Evolutionary conservation across 1,140 invertebrate species (phyloP).

Genomic region (Drosophila tropicalis): DNA sequence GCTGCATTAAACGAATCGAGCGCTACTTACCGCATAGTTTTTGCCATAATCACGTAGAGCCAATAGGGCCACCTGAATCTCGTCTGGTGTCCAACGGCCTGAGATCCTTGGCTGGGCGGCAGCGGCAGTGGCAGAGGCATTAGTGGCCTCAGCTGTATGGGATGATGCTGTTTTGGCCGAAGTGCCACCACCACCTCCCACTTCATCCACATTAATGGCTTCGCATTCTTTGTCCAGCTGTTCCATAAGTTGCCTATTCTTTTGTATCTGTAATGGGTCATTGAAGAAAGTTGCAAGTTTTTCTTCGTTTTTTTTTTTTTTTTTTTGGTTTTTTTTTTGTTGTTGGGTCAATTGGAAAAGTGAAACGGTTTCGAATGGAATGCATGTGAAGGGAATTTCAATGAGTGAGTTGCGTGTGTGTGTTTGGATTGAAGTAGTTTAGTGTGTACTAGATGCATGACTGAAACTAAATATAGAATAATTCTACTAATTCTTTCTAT

Average conservation of each 20-base stretch:
- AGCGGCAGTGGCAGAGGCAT: conserved; percentile 85
- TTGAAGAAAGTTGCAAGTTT: conserved; percentile 26
- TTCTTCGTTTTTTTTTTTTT: not conserved
- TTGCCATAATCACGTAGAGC: conserved; percentile 97
- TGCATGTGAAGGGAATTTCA: conserved; percentile 38
- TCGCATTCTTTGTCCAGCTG: conserved; percentile 88
- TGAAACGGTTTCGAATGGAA: conserved; percentile 8
- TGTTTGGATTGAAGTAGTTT: not conserved
- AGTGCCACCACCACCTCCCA: not conserved
- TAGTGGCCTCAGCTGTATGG: conserved; percentile 87
- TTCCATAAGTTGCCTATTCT: conserved; percentile 95
- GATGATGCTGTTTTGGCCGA: conserved; percentile 21
- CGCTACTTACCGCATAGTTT: conserved; percentile 89
- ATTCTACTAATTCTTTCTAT: not conserved
- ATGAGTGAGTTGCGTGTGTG: conserved; percentile 25
- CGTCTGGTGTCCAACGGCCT: conserved; percentile 96
- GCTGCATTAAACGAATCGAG: not conserved
- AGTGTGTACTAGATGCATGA: not conserved
- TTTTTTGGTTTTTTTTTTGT: not conserved
- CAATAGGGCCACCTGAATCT: conserved; percentile 94
- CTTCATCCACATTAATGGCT: conserved; percentile 38
- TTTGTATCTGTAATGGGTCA: conserved; percentile 90
- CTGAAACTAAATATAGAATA: conserved; percentile 1
- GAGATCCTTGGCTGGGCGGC: conserved; percentile 87
- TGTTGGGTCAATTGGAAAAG: not conserved